These are phyloP conservation scores for Tribolium madens DNA, from an alignment of 1,140 invertebrate species.

Conservation along the genomic window DNA sequence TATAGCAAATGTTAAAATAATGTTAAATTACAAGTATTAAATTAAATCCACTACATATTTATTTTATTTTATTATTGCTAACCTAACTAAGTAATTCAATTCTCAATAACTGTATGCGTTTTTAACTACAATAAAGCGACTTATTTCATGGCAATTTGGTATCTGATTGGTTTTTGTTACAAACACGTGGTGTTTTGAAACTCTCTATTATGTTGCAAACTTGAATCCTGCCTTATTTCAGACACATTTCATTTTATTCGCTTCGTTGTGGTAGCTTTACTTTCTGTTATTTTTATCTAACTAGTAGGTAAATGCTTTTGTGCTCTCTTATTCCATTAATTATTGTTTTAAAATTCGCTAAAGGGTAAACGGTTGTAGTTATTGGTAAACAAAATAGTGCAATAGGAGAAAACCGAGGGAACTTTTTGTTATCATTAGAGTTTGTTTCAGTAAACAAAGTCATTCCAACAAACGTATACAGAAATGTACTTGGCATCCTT, in stretches of 20 bases:
- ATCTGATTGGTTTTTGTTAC: too few species aligned
- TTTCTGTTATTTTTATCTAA: background rate
- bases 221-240: too few species aligned
- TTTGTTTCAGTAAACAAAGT: conserved; percentile 44
- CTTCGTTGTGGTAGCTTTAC: background rate
- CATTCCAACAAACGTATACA: conserved; percentile 32
- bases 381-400: conserved; percentile 2
- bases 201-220: too few species aligned
- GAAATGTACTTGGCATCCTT: conserved; percentile 44
- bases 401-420: background rate
- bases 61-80: too few species aligned
- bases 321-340: background rate
- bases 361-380: background rate
- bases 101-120: too few species aligned
- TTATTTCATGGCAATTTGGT: too few species aligned
- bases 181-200: too few species aligned
- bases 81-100: too few species aligned
- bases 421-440: conserved; percentile 34
- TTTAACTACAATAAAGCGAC: too few species aligned
- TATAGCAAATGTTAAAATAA: too few species aligned
- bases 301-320: background rate
- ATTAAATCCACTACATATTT: too few species aligned
- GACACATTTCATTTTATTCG: background rate
- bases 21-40: too few species aligned
- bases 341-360: background rate